A percentile compares a stretch with the other conserved stretches of the same genome.
Evolutionary conservation across 2,797 vertebrate species (phyloP).

Genomic region (Necrosyrtes monachus): DNA sequence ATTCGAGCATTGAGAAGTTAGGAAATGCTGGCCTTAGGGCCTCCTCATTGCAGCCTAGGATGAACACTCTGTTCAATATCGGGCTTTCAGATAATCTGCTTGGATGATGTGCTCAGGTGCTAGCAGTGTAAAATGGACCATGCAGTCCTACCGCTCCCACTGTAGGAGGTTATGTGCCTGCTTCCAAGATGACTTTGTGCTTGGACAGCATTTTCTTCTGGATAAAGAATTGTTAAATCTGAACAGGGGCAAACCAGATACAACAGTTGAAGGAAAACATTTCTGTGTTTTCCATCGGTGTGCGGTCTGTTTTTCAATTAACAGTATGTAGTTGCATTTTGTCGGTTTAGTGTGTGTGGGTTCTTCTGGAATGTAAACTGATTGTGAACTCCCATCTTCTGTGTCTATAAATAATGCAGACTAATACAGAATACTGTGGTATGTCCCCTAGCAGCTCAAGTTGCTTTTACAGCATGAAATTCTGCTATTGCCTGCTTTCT

Average conservation of each 20-base stretch:
- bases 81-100: neutral
- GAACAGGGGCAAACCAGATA: neutral
- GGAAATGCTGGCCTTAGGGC: neutral
- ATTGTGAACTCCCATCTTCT: neutral
- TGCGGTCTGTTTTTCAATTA: neutral
- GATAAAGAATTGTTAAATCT: neutral
- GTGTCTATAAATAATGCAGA: neutral
- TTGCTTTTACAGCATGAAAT: neutral
- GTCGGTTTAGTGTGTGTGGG: fast-evolving
- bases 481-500: neutral
- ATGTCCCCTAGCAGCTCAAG: neutral
- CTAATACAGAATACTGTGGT: neutral
- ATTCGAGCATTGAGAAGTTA: neutral
- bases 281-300: neutral
- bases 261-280: neutral
- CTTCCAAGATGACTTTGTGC: neutral
- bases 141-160: fast-evolving
- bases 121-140: fast-evolving
- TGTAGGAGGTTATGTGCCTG: neutral
- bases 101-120: neutral
- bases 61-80: fast-evolving
- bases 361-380: neutral
- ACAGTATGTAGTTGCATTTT: neutral
- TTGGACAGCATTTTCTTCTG: neutral
- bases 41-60: neutral